Conservation (phyloP, 2,888 invertebrate genomes). For the Diogma glabrata region DNA sequence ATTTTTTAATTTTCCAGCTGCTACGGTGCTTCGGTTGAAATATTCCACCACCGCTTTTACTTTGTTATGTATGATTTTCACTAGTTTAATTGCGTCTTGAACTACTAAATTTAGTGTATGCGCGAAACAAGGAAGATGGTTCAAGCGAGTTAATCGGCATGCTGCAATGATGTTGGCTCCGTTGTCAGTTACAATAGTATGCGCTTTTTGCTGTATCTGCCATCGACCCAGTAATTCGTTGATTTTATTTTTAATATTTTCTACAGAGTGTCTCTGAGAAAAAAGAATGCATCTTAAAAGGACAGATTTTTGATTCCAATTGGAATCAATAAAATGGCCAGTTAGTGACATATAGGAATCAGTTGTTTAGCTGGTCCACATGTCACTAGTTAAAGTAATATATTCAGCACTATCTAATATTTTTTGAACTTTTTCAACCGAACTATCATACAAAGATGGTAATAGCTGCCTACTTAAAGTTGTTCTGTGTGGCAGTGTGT, state of each 20-base stretch:
- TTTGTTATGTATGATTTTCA: conserved; percentile 18
- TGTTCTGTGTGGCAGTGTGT: background rate
- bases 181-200: conserved; percentile 1
- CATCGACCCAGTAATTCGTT: background rate
- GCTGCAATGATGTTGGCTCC: conserved; percentile 4
- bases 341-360: background rate
- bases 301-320: background rate
- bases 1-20: conserved; percentile 20
- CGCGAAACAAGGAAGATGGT: conserved; percentile 18
- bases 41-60: conserved; percentile 19
- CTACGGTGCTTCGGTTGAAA: conserved; percentile 22
- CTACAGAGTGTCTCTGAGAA: background rate
- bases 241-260: background rate
- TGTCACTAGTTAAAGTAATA: background rate
- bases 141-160: background rate
- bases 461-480: background rate
- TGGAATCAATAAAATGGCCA: background rate
- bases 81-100: background rate
- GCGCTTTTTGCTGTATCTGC: background rate
- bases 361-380: background rate
- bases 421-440: background rate
- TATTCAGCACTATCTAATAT: background rate
- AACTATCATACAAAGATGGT: background rate
- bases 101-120: conserved; percentile 16
- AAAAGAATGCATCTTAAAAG: background rate